Conservation (phyloP, 2,888 invertebrate genomes). For the Leptopilina syphax region DNA sequence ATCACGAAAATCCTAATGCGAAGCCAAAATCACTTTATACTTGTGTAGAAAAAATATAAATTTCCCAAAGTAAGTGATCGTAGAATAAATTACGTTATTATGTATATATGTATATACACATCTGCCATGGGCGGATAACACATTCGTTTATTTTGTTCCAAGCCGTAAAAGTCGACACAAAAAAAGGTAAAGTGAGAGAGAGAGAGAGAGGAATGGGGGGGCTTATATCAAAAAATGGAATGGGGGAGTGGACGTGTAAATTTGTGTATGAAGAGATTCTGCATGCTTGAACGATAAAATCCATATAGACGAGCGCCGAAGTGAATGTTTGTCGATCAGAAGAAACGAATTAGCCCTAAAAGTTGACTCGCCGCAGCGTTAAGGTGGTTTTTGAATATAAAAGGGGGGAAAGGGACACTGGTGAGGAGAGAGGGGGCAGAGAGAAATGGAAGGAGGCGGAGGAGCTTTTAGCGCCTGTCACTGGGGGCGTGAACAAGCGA, state of each 20-base stretch:
- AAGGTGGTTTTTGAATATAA: conserved; percentile 41
- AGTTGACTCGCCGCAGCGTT: conserved; percentile 42
- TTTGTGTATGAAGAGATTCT: conserved; percentile 73
- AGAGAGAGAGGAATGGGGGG: conserved; percentile 41
- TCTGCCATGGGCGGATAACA: conserved; percentile 66
- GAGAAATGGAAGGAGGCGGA: conserved; percentile 48
- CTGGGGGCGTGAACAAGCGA: neutral
- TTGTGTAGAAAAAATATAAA: neutral
- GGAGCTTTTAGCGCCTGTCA: conserved; percentile 16
- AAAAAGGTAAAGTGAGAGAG: conserved; percentile 33
- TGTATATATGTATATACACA: conserved; percentile 48
- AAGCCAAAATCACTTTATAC: neutral
- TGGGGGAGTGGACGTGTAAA: conserved; percentile 59
- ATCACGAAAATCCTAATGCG: conserved; percentile 50
- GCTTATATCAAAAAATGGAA: conserved; percentile 40
- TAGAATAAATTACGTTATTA: conserved; percentile 66
- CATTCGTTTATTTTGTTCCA: conserved; percentile 64
- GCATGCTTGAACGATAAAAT: conserved; percentile 65
- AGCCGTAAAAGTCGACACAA: conserved; percentile 53
- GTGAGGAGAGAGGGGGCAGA: conserved; percentile 50
- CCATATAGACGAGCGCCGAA: conserved; percentile 55
- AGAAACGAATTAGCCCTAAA: conserved; percentile 68
- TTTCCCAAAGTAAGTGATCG: conserved; percentile 60
- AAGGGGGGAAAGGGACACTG: conserved; percentile 55
- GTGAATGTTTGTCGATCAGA: conserved; percentile 65